Percentiles rank a stretch among this genome's conserved stretches.
Evolutionary conservation across 2,113 vertebrate species (phyloP).

Genomic region (Ammodytes marinus): DNA sequence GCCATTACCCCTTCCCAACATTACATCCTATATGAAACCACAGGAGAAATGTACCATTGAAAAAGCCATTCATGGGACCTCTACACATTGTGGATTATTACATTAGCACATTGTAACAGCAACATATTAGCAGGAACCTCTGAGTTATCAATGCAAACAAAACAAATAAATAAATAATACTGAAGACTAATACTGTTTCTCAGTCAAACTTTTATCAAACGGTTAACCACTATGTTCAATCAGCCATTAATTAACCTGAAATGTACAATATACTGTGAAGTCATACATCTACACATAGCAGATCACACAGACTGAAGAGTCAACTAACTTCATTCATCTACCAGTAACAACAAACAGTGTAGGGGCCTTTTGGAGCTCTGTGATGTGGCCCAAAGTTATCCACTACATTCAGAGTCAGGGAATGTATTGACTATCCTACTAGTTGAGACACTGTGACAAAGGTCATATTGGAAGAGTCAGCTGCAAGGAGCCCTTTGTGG

Average conservation of each 20-base stretch:
- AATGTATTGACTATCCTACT: constrained; percentile 78
- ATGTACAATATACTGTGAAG: constrained; percentile 34
- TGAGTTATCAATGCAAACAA: constrained; percentile 66
- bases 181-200: constrained; percentile 74
- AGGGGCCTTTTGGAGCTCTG: constrained; percentile 17
- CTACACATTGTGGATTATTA: constrained; percentile 49
- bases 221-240: constrained; percentile 51
- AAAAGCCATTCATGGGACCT: constrained; percentile 75
- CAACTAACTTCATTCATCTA: constrained; percentile 21
- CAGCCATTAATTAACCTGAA: constrained; percentile 47
- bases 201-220: constrained; percentile 48
- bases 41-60: constrained; percentile 38
- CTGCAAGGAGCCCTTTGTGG: constrained; percentile 65
- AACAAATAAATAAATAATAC: constrained; percentile 75
- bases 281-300: constrained; percentile 23
- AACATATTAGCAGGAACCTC: constrained; percentile 54
- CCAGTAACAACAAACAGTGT: constrained; percentile 22
- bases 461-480: constrained; percentile 55
- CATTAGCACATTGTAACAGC: constrained; percentile 58
- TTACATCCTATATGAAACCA: constrained; percentile 10
- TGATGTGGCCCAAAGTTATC: constrained; percentile 15
- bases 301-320: constrained; percentile 29
- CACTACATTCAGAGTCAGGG: constrained; percentile 80
- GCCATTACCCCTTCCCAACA: constrained; percentile 1
- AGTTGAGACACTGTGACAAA: constrained; percentile 58